Percentiles rank a stretch among this genome's conserved stretches.
Evolutionary conservation across 2,113 vertebrate species (phyloP).

Genomic region (Beaufortia kweichowensis): DNA sequence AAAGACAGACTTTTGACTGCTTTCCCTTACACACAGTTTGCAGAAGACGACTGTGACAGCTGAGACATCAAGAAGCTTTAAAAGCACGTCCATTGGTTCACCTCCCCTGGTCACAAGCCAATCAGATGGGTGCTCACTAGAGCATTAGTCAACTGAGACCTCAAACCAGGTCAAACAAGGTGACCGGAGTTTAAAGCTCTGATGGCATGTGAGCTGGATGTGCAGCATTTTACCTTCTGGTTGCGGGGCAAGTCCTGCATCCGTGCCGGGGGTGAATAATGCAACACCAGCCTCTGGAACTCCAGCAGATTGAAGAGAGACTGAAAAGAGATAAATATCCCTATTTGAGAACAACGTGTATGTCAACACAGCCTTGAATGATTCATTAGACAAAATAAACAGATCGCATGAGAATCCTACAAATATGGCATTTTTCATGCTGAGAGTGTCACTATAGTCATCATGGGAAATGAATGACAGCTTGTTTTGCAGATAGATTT

Average conservation of each 20-base stretch:
- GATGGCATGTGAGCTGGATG: background rate
- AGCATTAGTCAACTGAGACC: background rate
- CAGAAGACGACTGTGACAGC: background rate
- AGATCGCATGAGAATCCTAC: background rate
- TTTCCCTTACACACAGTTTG: background rate
- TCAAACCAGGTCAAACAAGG: background rate
- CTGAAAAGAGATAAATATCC: slow-evolving; percentile 52
- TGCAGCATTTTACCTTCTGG: slow-evolving; percentile 86
- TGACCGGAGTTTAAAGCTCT: background rate
- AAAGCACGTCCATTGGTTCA: slow-evolving; percentile 20
- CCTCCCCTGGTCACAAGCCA: background rate
- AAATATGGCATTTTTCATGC: background rate
- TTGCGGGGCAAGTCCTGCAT: slow-evolving; percentile 92
- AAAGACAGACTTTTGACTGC: background rate
- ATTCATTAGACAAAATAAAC: background rate
- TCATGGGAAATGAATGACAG: background rate
- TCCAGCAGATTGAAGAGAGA: slow-evolving; percentile 83
- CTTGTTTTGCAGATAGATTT: slow-evolving; percentile 1
- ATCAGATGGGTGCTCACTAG: background rate
- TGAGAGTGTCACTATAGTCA: background rate
- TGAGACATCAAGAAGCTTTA: background rate
- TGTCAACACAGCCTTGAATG: slow-evolving; percentile 8
- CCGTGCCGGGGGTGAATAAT: slow-evolving; percentile 88
- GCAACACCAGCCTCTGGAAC: slow-evolving; percentile 95
- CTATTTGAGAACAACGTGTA: background rate